These are phyloP conservation scores for Caenorhabditis brenneri DNA, from an alignment of 1,140 invertebrate genomes.

Conservation along the genomic window DNA sequence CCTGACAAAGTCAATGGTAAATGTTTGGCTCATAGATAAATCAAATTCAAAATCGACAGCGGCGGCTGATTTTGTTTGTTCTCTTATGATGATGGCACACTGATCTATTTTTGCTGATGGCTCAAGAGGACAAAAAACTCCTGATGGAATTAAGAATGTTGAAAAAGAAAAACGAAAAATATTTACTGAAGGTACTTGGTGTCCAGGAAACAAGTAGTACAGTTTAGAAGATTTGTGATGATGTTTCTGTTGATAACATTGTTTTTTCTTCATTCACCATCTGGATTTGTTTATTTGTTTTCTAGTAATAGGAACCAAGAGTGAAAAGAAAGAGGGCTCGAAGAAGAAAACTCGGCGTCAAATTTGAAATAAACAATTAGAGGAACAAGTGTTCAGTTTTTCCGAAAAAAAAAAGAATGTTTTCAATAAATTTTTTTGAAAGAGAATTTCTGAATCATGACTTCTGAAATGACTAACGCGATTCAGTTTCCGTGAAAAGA, in stretches of 20 bases:
- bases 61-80: slow-evolving; percentile 26
- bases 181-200: slow-evolving; percentile 8
- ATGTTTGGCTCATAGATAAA: slow-evolving; percentile 13
- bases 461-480: too few relatives aligned
- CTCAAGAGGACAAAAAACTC: neutral
- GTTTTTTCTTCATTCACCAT: neutral
- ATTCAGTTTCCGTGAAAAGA: too few relatives aligned
- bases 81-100: slow-evolving; percentile 5
- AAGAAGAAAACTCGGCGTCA: neutral
- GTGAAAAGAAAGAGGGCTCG: neutral
- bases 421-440: too few relatives aligned
- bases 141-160: slow-evolving; percentile 23
- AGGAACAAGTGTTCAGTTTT: neutral
- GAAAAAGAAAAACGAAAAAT: neutral
- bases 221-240: neutral
- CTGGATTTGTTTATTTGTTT: neutral
- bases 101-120: slow-evolving; percentile 13
- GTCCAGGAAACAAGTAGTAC: neutral
- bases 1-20: slow-evolving; percentile 34
- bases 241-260: neutral
- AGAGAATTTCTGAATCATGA: too few relatives aligned
- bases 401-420: too few relatives aligned
- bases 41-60: slow-evolving; percentile 5
- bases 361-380: slow-evolving; percentile 15
- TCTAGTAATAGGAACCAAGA: neutral